These are phyloP conservation scores for Drosophila triauraria DNA, from an alignment of 1,140 invertebrate genomes.

Conservation along the genomic window DNA sequence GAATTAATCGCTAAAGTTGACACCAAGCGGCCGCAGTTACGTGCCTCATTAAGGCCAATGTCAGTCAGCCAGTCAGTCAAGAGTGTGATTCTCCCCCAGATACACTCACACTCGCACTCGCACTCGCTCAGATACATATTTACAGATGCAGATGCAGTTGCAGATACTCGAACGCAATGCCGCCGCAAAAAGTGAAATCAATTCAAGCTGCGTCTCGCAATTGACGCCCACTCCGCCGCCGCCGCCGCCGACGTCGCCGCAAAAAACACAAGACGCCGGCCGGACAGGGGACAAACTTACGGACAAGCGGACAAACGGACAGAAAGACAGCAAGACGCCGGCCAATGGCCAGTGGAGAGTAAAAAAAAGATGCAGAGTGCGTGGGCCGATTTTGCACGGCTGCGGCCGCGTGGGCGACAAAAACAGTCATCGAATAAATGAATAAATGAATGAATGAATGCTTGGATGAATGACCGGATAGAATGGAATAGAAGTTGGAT, in stretches of 20 bases:
- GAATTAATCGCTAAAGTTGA: constrained; percentile 66
- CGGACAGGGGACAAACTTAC: constrained; percentile 11
- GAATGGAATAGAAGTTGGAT: neutral
- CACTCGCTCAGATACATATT: constrained; percentile 10
- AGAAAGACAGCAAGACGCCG: constrained; percentile 6
- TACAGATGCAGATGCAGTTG: constrained; percentile 34
- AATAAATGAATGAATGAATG: constrained; percentile 12
- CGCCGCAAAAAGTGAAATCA: constrained; percentile 71
- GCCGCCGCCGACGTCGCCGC: neutral
- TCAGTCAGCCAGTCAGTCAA: constrained; percentile 66
- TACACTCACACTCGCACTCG: constrained; percentile 9
- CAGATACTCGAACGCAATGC: constrained; percentile 40
- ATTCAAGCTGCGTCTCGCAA: constrained; percentile 69
- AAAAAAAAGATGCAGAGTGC: constrained; percentile 16
- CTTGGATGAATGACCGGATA: constrained; percentile 3
- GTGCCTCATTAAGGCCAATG: constrained; percentile 82
- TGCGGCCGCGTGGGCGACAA: constrained; percentile 21
- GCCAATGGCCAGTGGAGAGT: constrained; percentile 21
- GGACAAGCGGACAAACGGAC: constrained; percentile 16
- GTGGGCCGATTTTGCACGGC: constrained; percentile 38
- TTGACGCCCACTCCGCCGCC: constrained; percentile 54
- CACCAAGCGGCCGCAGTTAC: constrained; percentile 49
- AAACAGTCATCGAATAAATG: constrained; percentile 40
- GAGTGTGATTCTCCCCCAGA: constrained; percentile 33
- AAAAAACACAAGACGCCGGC: constrained; percentile 28